phyloP scores from a whole-genome alignment of 2,797 vertebrate genomes.

The Pipistrellus pygmaeus region DNA sequence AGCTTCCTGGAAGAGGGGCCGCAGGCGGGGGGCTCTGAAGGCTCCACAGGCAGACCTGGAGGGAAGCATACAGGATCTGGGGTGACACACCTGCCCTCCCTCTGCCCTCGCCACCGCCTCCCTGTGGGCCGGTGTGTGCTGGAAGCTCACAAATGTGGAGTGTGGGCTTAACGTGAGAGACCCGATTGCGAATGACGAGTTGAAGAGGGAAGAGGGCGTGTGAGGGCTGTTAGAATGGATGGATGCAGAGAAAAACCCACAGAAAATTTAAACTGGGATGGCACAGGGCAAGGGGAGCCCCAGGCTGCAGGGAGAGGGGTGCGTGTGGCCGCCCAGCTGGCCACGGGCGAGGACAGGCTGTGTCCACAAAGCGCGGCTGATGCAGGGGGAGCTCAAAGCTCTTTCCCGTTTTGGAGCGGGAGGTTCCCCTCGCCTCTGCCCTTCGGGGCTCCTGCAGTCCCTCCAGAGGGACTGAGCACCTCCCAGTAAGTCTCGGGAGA shows the following conservation, averaged over 20 bases:
- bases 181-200: neutral
- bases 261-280: neutral
- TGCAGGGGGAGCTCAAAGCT: neutral
- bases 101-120: accelerated
- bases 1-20: neutral
- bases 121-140: neutral
- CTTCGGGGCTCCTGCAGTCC: neutral
- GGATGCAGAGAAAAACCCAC: too few relatives aligned
- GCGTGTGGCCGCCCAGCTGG: accelerated
- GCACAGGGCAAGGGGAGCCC: too few relatives aligned
- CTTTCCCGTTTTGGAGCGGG: neutral
- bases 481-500: neutral
- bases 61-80: neutral
- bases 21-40: neutral
- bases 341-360: neutral
- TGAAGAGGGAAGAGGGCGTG: neutral
- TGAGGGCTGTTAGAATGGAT: neutral
- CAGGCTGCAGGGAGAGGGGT: neutral
- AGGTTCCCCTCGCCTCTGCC: neutral
- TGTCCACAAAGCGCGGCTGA: neutral
- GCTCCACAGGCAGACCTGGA: neutral
- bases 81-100: neutral
- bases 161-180: neutral
- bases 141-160: neutral
- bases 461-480: neutral